A percentile compares a stretch with the other conserved stretches of the same genome.
These are phyloP conservation scores for Monodelphis domestica DNA, from an alignment of 2,797 vertebrate genomes.

Conservation along the genomic window DNA sequence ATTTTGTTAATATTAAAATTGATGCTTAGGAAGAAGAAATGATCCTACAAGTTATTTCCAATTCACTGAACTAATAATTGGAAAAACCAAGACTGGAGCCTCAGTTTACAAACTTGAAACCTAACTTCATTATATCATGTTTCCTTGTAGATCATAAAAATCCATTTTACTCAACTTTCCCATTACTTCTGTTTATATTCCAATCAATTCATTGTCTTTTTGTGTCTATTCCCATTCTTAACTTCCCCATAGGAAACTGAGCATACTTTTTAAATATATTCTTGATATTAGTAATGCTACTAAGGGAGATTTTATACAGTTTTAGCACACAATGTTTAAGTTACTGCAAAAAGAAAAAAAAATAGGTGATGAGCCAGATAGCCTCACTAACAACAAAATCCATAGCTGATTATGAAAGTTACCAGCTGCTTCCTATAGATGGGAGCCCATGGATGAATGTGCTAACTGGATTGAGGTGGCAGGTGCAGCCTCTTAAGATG, in stretches of 20 bases:
- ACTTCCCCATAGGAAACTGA: neutral
- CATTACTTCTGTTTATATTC: neutral
- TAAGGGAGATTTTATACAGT: neutral
- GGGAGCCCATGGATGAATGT: neutral
- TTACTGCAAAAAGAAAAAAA: neutral
- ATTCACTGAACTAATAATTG: neutral
- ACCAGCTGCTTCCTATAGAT: neutral
- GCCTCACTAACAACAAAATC: neutral
- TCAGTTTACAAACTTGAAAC: neutral
- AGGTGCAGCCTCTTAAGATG: neutral
- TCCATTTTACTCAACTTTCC: neutral
- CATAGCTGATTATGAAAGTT: neutral
- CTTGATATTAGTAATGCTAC: neutral
- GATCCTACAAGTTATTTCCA: neutral
- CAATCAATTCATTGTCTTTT: neutral
- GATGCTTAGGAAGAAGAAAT: neutral
- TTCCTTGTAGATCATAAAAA: neutral
- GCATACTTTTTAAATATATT: neutral
- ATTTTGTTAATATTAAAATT: neutral
- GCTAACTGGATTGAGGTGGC: neutral
- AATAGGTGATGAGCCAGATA: neutral
- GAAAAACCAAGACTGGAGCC: neutral
- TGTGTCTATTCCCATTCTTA: neutral
- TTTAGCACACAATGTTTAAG: neutral
- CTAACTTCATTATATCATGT: neutral